A percentile compares a stretch with the other conserved stretches of the same genome.
Evolutionary conservation across 2,797 vertebrate genomes (phyloP).

Genomic region (Acomys russatus): DNA sequence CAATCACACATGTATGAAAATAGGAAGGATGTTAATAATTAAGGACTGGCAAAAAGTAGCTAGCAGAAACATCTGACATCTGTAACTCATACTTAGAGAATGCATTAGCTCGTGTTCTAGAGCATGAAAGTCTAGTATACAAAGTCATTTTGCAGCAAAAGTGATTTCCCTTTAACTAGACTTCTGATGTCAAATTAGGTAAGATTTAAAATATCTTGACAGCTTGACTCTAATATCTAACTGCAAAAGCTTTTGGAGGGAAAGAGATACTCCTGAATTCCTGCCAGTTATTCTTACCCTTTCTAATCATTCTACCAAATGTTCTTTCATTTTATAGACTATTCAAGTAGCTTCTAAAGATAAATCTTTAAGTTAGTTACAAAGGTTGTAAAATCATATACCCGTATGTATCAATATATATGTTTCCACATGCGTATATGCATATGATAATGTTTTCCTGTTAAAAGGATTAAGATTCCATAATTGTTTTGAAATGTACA

Average conservation of each 20-base stretch:
- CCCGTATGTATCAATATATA: neutral
- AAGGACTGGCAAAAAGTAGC: neutral
- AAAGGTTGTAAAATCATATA: constrained; percentile 62
- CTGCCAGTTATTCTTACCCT: constrained; percentile 59
- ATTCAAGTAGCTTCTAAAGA: constrained; percentile 64
- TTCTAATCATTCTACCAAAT: constrained; percentile 61
- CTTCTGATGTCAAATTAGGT: constrained; percentile 50
- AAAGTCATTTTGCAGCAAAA: constrained; percentile 51
- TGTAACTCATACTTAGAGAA: constrained; percentile 15
- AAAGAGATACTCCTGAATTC: constrained; percentile 72
- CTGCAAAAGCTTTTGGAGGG: constrained; percentile 64
- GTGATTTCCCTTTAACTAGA: constrained; percentile 46
- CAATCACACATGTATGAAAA: neutral
- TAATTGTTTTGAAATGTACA: constrained; percentile 32
- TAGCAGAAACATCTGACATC: neutral
- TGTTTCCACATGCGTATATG: neutral
- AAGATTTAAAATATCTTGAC: constrained; percentile 63
- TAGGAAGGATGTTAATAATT: neutral
- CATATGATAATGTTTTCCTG: neutral
- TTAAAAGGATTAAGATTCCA: constrained; percentile 47
- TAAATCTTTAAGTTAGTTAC: constrained; percentile 60
- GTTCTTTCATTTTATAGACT: constrained; percentile 72
- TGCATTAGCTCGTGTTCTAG: neutral
- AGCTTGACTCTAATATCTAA: constrained; percentile 74
- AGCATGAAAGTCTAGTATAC: constrained; percentile 43